phyloP scores from a whole-genome alignment of 2,113 vertebrate species.

The Tretioscincus oriximinensis region DNA sequence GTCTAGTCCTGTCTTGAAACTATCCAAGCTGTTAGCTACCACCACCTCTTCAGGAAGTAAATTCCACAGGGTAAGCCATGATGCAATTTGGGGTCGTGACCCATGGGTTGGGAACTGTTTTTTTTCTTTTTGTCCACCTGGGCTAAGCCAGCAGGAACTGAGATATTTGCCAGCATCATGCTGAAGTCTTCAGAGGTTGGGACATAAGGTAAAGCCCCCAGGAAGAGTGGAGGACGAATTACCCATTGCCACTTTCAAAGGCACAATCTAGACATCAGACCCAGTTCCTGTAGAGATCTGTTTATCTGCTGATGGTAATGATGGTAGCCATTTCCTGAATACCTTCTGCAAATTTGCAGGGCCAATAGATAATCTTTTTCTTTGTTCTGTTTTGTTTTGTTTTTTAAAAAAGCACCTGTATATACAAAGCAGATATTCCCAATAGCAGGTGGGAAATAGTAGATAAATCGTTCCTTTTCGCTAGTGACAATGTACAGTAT shows the following conservation, averaged over 20 bases:
- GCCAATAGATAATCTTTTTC: background rate
- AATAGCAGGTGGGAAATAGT: background rate
- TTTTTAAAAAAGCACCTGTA: background rate
- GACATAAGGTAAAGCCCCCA: slow-evolving; percentile 14
- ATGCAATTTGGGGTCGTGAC: too few species aligned
- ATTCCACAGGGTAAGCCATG: too few species aligned
- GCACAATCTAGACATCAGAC: slow-evolving; percentile 10
- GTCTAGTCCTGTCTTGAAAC: too few species aligned
- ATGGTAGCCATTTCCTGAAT: background rate
- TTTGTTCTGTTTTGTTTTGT: too few species aligned
- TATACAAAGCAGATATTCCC: background rate
- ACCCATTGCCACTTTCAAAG: background rate
- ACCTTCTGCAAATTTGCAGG: background rate
- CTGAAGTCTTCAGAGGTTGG: background rate
- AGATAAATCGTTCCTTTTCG: slow-evolving; percentile 17
- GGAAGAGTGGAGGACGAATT: background rate
- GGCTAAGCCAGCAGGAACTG: background rate
- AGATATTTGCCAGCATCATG: background rate
- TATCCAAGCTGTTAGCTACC: too few species aligned
- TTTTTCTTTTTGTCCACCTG: too few species aligned
- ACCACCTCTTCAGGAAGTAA: too few species aligned
- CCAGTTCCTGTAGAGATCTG: slow-evolving; percentile 4
- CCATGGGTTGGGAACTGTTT: too few species aligned
- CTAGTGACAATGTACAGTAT: slow-evolving; percentile 23
- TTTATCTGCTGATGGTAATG: slow-evolving; percentile 37